These are phyloP conservation scores for Torymus aiolomorphi DNA, from an alignment of 2,888 invertebrate genomes.

Conservation along the genomic window DNA sequence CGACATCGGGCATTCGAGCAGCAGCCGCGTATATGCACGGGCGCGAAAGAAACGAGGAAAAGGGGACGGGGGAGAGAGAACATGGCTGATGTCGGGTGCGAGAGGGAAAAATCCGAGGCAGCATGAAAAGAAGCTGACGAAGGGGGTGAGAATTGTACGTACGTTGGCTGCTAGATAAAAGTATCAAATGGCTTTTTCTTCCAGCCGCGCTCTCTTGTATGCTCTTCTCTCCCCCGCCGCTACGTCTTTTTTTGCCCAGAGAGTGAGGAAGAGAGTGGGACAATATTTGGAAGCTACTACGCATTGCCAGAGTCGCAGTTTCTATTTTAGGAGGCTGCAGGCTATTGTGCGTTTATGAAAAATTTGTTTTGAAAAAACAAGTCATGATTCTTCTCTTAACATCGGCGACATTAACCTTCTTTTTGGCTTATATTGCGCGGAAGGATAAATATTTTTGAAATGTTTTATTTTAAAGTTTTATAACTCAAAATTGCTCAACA, in stretches of 20 bases:
- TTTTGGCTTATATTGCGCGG: no score
- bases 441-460: no score
- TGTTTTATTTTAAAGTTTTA: no score
- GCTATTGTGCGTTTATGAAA: no score
- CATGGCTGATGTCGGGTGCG: slow-evolving; percentile 10
- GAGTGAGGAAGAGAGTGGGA: background rate
- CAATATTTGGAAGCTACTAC: background rate
- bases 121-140: slow-evolving; percentile 58
- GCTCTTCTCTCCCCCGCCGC: background rate
- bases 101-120: slow-evolving; percentile 30
- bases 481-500: no score
- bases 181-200: slow-evolving; percentile 50
- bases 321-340: slow-evolving; percentile 2
- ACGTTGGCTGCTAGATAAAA: slow-evolving; percentile 38
- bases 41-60: slow-evolving; percentile 55
- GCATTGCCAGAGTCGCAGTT: slow-evolving; percentile 17
- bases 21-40: background rate
- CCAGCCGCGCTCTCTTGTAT: background rate
- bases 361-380: no score
- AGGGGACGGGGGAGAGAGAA: slow-evolving; percentile 54
- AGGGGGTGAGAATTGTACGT: slow-evolving; percentile 57
- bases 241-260: slow-evolving; percentile 9
- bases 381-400: no score
- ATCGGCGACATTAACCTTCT: no score
- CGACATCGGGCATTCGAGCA: slow-evolving; percentile 68